phyloP scores from a whole-genome alignment of 2,113 vertebrate genomes.

The Miniopterus natalensis region DNA sequence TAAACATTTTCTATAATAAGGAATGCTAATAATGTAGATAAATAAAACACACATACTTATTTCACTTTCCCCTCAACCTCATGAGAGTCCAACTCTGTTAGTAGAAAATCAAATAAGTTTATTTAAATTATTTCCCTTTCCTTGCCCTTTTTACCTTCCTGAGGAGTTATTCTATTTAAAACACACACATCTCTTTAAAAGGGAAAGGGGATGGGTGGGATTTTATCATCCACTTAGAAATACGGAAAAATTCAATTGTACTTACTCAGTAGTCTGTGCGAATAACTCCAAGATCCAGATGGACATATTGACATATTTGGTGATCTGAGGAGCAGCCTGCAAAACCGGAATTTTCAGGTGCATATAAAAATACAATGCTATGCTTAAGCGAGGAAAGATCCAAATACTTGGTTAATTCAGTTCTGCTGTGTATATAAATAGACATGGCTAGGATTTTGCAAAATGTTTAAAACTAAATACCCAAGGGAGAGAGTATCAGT shows the following conservation, averaged over 20 bases:
- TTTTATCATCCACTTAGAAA: conserved; percentile 1
- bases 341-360: conserved; percentile 38
- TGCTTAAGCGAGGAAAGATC: neutral
- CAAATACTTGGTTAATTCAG: neutral
- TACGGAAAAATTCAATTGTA: neutral
- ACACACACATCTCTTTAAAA: conserved; percentile 1
- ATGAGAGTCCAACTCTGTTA: neutral
- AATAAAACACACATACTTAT: neutral
- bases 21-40: neutral
- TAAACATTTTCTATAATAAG: neutral
- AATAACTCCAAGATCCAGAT: neutral
- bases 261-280: neutral
- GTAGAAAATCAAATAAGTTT: neutral
- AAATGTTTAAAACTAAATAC: neutral
- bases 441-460: neutral
- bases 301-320: neutral
- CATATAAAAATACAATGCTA: neutral
- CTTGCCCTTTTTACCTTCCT: neutral
- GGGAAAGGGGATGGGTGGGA: neutral
- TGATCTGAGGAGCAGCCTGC: neutral
- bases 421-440: neutral
- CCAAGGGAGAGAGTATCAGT: neutral
- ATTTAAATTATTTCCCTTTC: conserved; percentile 11
- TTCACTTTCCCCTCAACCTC: neutral
- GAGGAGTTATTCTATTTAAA: neutral